phyloP scores from a whole-genome alignment of 2,797 vertebrate genomes.

The Eulemur coronatus region DNA sequence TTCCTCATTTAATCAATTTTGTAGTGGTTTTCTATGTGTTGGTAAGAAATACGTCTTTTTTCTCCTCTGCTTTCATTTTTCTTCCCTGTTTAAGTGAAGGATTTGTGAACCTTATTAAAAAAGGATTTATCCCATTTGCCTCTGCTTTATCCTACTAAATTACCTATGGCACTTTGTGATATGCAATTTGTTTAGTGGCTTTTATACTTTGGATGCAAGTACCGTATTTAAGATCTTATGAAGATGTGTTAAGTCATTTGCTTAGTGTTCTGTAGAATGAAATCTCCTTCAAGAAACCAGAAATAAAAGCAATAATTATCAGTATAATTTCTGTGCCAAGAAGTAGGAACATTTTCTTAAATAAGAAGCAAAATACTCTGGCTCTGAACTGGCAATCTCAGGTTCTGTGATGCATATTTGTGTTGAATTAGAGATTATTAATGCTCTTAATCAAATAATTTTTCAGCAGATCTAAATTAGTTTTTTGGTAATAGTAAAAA shows the following conservation, averaged over 20 bases:
- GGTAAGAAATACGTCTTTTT: neutral
- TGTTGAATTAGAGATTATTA: neutral
- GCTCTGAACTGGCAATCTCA: too few species aligned
- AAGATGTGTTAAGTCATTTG: neutral
- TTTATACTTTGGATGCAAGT: neutral
- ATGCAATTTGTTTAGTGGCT: neutral
- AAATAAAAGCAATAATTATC: neutral
- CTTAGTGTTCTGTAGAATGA: neutral
- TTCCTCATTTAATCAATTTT: constrained; percentile 35
- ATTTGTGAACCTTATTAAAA: constrained; percentile 35
- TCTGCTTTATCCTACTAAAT: constrained; percentile 33
- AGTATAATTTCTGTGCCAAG: neutral
- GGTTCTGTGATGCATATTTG: neutral
- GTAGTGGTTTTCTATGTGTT: neutral
- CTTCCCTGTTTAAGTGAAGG: neutral
- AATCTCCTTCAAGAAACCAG: neutral
- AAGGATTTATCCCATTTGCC: neutral
- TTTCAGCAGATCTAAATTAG: neutral
- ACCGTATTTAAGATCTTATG: neutral
- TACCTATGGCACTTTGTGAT: neutral
- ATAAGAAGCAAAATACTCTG: neutral
- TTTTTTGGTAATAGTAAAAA: neutral
- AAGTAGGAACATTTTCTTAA: neutral
- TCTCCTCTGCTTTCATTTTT: neutral
- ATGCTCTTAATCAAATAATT: neutral